Evolutionary conservation across 1,140 invertebrate species (phyloP), one percentile per base, ranked within the genome.

Genomic region (Pseudomyrmex flavicornis): DNA sequence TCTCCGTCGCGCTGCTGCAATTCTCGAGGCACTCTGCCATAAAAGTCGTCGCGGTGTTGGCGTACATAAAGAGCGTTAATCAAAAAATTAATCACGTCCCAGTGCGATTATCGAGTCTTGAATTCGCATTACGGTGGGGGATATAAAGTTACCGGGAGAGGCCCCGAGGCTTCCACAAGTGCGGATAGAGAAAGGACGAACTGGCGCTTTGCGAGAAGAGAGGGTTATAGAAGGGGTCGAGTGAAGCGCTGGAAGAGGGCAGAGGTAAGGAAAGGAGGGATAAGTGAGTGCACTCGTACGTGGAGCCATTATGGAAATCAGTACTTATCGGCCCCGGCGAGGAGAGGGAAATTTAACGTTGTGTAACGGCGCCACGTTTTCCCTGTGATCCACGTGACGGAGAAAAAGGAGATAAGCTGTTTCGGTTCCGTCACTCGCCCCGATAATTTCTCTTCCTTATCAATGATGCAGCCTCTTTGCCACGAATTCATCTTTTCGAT

Each of bases 261-360:
- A 80, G n/a, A 35, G 35, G 35, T 7, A 35, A 5, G 35, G 35
- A 35, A 7, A 5, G 35, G 5, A 35, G 76, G 76, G 76, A 80
- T 87, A 89, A 90, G 50, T 83, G 69, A 90, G 82, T 86, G 86
- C 84, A 86, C 85, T 89, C 89, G 89, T 90, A 90, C 89, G 88
- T 86, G 88, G 83, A 56, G 85, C 90, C 89, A 91, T 91, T 91
- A 91, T 91, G 90, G 90, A 91, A 91, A 91, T 91, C 89, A 88
- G 88, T 88, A 90, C 85, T 91, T 91, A 91, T 91, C 90, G 86
- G 85, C 50, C 82, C 35, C 58, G 63, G 84, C 85, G 73, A 82
- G 85, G 61, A 65, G 79, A 75, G 52, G 66, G 66, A 73, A 87
- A 84, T 88, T 88, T 85, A 85, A 61, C 75, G 66, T 83, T 75